Conservation (phyloP, 2,797 vertebrate genomes). For the Telmatherina bonti region DNA sequence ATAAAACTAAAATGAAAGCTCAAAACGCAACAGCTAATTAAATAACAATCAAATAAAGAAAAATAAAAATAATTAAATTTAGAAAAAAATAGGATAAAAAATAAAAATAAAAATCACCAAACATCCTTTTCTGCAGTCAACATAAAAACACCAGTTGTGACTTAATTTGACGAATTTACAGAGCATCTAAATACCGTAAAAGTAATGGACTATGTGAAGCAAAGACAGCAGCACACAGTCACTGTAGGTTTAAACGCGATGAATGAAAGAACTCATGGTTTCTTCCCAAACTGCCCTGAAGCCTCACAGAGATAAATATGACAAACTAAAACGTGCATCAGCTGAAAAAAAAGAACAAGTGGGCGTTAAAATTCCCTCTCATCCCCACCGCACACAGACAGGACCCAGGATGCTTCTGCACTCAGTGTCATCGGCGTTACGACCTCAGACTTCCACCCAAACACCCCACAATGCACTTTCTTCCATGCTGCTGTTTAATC, state of each 20-base stretch:
- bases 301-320: background rate
- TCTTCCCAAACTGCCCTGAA: conserved; percentile 2
- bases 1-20: no score
- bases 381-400: conserved; percentile 7
- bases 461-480: conserved; percentile 13
- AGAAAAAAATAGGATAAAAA: no score
- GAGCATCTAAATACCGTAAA: no score
- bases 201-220: no score
- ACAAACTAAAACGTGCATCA: conserved; percentile 1
- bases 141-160: no score
- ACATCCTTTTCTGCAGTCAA: no score
- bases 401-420: conserved; percentile 26
- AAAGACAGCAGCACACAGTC: background rate
- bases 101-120: no score
- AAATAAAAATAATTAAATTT: no score
- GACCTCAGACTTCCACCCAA: conserved; percentile 34
- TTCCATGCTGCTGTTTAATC: conserved; percentile 55
- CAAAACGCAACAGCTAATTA: no score
- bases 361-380: conserved; percentile 7
- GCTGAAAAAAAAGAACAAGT: background rate
- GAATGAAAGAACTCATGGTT: background rate
- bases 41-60: no score
- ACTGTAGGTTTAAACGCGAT: background rate
- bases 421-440: conserved; percentile 59
- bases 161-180: no score